phyloP scores from a whole-genome alignment of 2,113 vertebrate species.

The Ellobius talpinus region DNA sequence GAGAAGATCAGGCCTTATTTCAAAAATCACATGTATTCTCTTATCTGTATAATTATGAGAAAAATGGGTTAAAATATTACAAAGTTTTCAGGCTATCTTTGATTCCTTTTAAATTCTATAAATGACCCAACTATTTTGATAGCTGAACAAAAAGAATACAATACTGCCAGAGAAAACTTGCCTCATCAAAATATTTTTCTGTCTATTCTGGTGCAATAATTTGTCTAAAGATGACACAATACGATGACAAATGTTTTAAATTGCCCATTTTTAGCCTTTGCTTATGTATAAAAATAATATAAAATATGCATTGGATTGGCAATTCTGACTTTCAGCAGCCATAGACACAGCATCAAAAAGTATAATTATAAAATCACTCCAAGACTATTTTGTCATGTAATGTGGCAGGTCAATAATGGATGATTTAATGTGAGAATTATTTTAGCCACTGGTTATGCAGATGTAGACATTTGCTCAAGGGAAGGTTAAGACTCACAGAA shows the following conservation, averaged over 20 bases:
- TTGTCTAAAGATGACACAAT: conserved; percentile 54
- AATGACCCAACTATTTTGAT: conserved; percentile 15
- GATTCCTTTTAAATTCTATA: conserved; percentile 29
- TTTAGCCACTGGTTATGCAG: conserved; percentile 60
- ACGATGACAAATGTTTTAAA: conserved; percentile 50
- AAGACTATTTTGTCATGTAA: conserved; percentile 60
- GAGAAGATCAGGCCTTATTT: not conserved
- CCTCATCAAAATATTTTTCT: conserved; percentile 23
- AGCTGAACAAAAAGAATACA: conserved; percentile 35
- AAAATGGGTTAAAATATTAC: conserved; percentile 11
- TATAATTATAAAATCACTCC: conserved; percentile 75
- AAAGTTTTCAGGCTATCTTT: not conserved
- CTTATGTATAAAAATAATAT: conserved; percentile 58
- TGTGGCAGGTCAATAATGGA: conserved; percentile 68
- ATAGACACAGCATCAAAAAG: conserved; percentile 38
- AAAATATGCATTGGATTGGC: conserved; percentile 48
- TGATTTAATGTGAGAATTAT: conserved; percentile 64
- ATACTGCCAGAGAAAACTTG: not conserved
- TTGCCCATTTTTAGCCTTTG: conserved; percentile 52
- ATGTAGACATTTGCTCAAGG: conserved; percentile 58
- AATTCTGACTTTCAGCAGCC: conserved; percentile 56
- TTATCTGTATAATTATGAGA: not conserved
- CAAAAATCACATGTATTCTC: not conserved
- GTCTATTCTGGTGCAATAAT: not conserved
- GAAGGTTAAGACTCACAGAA: conserved; percentile 33